Conservation (phyloP, 2,113 vertebrate genomes). For the Eurystomus gularis region DNA sequence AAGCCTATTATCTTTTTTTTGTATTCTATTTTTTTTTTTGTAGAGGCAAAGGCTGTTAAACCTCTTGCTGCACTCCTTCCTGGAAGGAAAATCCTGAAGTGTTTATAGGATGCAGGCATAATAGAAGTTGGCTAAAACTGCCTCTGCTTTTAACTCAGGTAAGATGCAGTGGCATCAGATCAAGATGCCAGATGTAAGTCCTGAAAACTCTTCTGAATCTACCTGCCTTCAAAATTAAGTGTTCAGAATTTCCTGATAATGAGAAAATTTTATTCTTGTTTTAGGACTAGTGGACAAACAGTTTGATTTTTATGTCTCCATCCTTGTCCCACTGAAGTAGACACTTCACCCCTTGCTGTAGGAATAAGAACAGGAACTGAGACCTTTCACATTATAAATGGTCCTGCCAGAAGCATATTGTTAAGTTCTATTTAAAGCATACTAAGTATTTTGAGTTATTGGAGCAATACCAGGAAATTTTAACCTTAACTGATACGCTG, state of each 20-base stretch:
- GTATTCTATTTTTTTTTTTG: neutral
- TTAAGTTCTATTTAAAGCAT: neutral
- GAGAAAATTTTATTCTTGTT: neutral
- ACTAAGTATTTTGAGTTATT: neutral
- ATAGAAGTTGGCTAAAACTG: neutral
- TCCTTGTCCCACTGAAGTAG: neutral
- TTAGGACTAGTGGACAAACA: neutral
- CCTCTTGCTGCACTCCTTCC: accelerated
- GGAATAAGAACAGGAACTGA: neutral
- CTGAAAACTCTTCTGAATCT: neutral
- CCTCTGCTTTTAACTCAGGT: neutral
- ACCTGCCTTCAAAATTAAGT: neutral
- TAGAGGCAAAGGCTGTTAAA: neutral
- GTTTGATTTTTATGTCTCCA: neutral
- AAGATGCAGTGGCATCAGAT: neutral
- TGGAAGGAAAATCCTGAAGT: neutral
- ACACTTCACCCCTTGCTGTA: neutral
- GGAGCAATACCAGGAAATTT: neutral
- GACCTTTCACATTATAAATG: neutral
- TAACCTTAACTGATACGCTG: neutral
- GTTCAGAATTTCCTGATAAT: neutral
- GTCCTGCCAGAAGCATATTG: neutral
- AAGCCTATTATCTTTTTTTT: neutral
- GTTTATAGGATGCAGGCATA: neutral
- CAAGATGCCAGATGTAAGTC: neutral